Base-by-base conservation (phyloP, 1,140 invertebrate species). In the Musca vetustissima region DNA sequence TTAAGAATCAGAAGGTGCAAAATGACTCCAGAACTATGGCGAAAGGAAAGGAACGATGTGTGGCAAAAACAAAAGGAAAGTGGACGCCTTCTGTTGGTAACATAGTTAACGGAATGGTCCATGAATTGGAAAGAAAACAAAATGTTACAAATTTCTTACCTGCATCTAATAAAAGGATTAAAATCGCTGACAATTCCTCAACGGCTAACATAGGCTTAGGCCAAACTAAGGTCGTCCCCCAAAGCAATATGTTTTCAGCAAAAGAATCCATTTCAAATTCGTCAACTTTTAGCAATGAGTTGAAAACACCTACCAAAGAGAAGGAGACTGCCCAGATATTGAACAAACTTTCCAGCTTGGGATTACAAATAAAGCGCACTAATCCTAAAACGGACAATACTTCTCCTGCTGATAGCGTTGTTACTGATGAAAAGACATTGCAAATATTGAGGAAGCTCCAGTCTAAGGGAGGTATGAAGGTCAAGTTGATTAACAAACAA, bases 361-460 rank as follows among this genome's bases (percentile, higher is more conserved):
- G 77, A 1, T 73, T 79, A 4, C 69, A 79, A 53, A 76, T 79
- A 0, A 79, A 77, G 15, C 67, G 77, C 14, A 15, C 48, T 24
- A 36, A 52, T 13, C 21, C 43, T 15, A 15, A 72, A 75, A 55
- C 73, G 72, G 4, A 68, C 73, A 59, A 11, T 17, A 6, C 17
- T 17, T n/a, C 14, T 7, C 14, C n/a, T 14, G 13, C 17, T 14
- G 28, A 28, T 1, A 3, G n/a, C 25, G 17, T 36, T 14, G n/a
- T 47, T 47, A 36, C 32, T 2, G 48, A 48, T 11, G 36, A 43
- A 15, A 52, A 71, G 14, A 71, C 77, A 8, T 68, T 79, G 1
- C 77, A 76, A n/a, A 77, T 79, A 4, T 72, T 79, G 70, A 73
- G 71, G 0, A 79, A 79, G 47, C 50, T 79, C 19, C 76, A 79